A percentile compares a stretch with the other conserved stretches of the same genome.
Conservation (phyloP, 2,888 invertebrate genomes). For the Meteorus colon region DNA sequence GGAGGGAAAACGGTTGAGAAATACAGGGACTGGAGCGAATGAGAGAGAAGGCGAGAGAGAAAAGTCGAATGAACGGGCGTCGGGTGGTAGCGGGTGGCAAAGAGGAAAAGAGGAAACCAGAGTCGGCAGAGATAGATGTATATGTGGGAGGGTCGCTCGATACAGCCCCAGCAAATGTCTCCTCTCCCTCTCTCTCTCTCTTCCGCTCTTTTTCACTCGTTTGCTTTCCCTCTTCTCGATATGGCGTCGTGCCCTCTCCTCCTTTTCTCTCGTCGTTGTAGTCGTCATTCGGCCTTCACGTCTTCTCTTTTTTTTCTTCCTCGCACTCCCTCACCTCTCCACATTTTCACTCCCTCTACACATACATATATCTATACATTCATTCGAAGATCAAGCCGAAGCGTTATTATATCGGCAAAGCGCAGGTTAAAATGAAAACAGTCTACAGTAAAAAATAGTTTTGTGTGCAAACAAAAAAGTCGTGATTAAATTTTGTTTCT, state of each 20-base stretch:
- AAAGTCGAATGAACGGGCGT: conserved; percentile 32
- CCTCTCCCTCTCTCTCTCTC: conserved; percentile 53
- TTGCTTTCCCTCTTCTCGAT: conserved; percentile 44
- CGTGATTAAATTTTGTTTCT: no score
- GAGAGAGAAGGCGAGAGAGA: conserved; percentile 55
- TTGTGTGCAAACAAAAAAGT: no score
- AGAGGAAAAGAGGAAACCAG: conserved; percentile 57
- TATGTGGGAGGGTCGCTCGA: conserved; percentile 73
- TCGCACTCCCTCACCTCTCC: background rate
- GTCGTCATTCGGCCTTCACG: conserved; percentile 43
- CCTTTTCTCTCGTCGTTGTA: background rate
- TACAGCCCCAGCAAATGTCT: conserved; percentile 73
- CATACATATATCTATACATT: background rate
- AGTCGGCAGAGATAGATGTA: conserved; percentile 72
- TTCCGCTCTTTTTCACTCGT: background rate
- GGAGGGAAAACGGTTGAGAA: conserved; percentile 47
- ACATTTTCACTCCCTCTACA: background rate
- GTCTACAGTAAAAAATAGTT: conserved; percentile 52
- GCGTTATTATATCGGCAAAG: conserved; percentile 66
- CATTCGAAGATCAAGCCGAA: conserved; percentile 61
- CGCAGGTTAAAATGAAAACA: conserved; percentile 73
- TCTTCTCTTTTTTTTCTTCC: conserved; percentile 40
- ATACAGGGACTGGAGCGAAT: conserved; percentile 52
- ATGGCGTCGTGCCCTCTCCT: conserved; percentile 18
- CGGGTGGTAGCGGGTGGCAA: conserved; percentile 40